A percentile compares a stretch with the other conserved stretches of the same genome.
These are phyloP conservation scores for Drosophila micromelanica DNA, from an alignment of 1,140 invertebrate genomes.

Conservation along the genomic window DNA sequence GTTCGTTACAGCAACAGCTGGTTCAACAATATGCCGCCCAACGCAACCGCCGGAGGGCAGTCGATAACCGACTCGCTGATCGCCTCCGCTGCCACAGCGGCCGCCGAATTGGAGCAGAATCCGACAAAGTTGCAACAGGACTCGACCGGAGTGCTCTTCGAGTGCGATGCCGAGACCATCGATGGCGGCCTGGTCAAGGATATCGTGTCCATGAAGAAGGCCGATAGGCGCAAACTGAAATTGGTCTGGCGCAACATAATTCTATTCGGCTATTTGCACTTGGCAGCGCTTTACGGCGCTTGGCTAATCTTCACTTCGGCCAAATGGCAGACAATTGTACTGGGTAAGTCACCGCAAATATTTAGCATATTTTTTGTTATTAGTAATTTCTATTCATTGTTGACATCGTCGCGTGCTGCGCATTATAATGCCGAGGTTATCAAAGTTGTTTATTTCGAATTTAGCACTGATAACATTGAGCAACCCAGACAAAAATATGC, in stretches of 20 bases:
- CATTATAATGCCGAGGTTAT: slow-evolving; percentile 57
- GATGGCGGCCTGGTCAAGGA: slow-evolving; percentile 85
- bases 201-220: slow-evolving; percentile 83
- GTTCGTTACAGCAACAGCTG: slow-evolving; percentile 41
- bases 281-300: slow-evolving; percentile 93
- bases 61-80: slow-evolving; percentile 75
- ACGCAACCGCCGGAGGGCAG: slow-evolving; percentile 75
- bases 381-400: background rate
- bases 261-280: slow-evolving; percentile 93
- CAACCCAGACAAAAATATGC: slow-evolving; percentile 1
- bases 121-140: slow-evolving; percentile 68
- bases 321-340: slow-evolving; percentile 90
- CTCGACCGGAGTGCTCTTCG: slow-evolving; percentile 87
- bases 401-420: slow-evolving; percentile 62
- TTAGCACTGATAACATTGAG: slow-evolving; percentile 69
- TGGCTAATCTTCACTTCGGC: slow-evolving; percentile 92
- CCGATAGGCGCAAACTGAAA: slow-evolving; percentile 85
- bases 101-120: slow-evolving; percentile 63
- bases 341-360: slow-evolving; percentile 87
- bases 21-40: slow-evolving; percentile 79
- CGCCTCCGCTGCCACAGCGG: slow-evolving; percentile 45
- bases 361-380: slow-evolving; percentile 3
- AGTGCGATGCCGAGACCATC: slow-evolving; percentile 87
- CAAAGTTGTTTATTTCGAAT: slow-evolving; percentile 44
- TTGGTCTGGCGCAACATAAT: slow-evolving; percentile 98